These are phyloP conservation scores for Hyphantria cunea DNA, from an alignment of 1,140 invertebrate species.

Conservation along the genomic window DNA sequence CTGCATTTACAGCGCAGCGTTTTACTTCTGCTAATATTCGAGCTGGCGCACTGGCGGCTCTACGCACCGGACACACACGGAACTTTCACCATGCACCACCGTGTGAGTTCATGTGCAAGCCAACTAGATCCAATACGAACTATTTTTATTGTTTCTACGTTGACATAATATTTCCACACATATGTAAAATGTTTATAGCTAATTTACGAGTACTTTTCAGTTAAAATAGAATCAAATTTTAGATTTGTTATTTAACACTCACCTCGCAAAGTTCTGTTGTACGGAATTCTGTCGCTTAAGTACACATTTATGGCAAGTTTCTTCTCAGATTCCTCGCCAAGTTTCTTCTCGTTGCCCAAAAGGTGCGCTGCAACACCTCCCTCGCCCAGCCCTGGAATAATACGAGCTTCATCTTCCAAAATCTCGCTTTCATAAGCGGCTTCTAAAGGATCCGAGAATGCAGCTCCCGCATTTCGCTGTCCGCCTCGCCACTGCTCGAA, in stretches of 20 bases:
- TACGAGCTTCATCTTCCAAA: conserved; percentile 60
- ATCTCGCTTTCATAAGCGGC: conserved; percentile 61
- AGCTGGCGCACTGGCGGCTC: not conserved
- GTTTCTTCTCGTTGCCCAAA: conserved; percentile 52
- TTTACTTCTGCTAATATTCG: not conserved
- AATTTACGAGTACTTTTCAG: not conserved
- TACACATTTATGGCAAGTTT: conserved; percentile 71
- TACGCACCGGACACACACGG: not conserved
- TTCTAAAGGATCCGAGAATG: conserved; percentile 38
- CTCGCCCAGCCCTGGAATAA: conserved; percentile 67
- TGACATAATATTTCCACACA: too few relatives aligned
- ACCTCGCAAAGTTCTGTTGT: conserved; percentile 71
- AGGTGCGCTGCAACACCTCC: conserved; percentile 60
- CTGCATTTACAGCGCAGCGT: not conserved
- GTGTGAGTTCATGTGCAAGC: too few relatives aligned
- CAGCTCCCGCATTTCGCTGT: conserved; percentile 49
- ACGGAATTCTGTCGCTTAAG: conserved; percentile 68
- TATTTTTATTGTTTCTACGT: not conserved
- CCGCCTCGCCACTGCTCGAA: conserved; percentile 71
- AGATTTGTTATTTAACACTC: conserved; percentile 22
- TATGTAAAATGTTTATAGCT: too few relatives aligned
- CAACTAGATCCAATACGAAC: not conserved
- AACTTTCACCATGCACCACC: not conserved
- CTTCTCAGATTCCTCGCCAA: conserved; percentile 67
- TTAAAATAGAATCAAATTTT: too few relatives aligned